Conservation (phyloP, 2,113 vertebrate genomes). For the Phoxinus phoxinus region DNA sequence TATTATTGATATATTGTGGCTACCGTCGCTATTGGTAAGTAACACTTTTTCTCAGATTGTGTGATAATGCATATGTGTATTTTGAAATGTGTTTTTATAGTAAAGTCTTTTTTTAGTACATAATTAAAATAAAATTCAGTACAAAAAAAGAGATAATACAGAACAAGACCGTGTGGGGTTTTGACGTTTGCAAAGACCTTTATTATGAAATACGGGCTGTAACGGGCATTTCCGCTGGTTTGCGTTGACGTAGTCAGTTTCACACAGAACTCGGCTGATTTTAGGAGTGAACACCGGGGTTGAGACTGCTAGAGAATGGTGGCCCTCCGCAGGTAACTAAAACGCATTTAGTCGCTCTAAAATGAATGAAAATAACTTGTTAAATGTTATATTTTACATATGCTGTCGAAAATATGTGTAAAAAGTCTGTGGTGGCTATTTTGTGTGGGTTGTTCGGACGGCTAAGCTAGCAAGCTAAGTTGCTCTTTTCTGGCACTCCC, state of each 20-base stretch:
- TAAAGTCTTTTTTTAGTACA: neutral
- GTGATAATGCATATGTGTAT: neutral
- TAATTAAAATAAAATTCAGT: too few relatives aligned
- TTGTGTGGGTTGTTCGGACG: slow-evolving; percentile 53
- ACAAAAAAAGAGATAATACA: too few relatives aligned
- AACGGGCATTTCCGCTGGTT: slow-evolving; percentile 11
- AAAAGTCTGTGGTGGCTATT: neutral
- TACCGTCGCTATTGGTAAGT: neutral
- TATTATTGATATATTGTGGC: neutral
- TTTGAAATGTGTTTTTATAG: neutral
- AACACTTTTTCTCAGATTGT: neutral
- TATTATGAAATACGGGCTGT: slow-evolving; percentile 54
- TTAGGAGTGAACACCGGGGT: slow-evolving; percentile 41
- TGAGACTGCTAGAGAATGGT: slow-evolving; percentile 51
- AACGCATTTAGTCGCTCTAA: neutral
- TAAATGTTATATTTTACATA: neutral
- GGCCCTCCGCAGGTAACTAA: slow-evolving; percentile 56
- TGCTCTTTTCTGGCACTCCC: slow-evolving; percentile 57
- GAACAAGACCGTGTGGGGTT: neutral
- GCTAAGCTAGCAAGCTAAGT: slow-evolving; percentile 67
- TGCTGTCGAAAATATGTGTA: neutral
- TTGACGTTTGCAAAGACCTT: slow-evolving; percentile 57
- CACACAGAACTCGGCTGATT: slow-evolving; percentile 48
- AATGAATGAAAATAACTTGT: neutral
- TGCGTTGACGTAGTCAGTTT: slow-evolving; percentile 38